Conservation (phyloP, 1,140 invertebrate species). For the Drosophila orosa region DNA sequence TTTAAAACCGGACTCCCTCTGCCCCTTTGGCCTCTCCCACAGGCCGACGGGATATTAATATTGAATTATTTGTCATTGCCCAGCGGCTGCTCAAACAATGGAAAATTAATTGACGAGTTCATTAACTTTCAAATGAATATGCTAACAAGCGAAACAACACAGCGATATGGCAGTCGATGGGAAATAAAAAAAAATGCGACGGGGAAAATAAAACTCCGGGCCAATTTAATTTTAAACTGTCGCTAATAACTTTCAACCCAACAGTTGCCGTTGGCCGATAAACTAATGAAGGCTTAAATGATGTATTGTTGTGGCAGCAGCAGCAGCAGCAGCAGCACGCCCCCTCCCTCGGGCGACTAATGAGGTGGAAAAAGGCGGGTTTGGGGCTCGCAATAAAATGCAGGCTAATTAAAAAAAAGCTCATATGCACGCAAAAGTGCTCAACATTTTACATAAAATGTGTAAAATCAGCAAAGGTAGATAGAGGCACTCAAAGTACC, state of each 20-base stretch:
- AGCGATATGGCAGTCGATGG: not conserved
- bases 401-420: constrained; percentile 73
- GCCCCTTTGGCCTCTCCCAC: too few relatives aligned
- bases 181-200: not conserved
- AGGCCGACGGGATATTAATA: constrained; percentile 43
- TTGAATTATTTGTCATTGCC: constrained; percentile 64
- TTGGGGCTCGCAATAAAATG: constrained; percentile 61
- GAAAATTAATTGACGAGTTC: constrained; percentile 79
- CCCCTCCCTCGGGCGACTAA: constrained; percentile 11
- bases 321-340: constrained; percentile 7
- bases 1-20: constrained; percentile 10
- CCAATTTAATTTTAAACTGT: constrained; percentile 80
- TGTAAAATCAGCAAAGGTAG: constrained; percentile 20
- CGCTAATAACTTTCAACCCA: constrained; percentile 75
- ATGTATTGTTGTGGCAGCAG: constrained; percentile 66
- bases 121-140: constrained; percentile 78
- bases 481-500: not conserved
- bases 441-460: constrained; percentile 60
- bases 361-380: constrained; percentile 16
- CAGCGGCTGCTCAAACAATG: constrained; percentile 66
- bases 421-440: constrained; percentile 29
- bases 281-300: constrained; percentile 80
- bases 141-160: constrained; percentile 54
- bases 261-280: constrained; percentile 61
- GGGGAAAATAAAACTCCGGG: constrained; percentile 46